A percentile compares a stretch with the other conserved stretches of the same genome.
Conservation (phyloP, 2,888 invertebrate species). For the Plusia festucae region DNA sequence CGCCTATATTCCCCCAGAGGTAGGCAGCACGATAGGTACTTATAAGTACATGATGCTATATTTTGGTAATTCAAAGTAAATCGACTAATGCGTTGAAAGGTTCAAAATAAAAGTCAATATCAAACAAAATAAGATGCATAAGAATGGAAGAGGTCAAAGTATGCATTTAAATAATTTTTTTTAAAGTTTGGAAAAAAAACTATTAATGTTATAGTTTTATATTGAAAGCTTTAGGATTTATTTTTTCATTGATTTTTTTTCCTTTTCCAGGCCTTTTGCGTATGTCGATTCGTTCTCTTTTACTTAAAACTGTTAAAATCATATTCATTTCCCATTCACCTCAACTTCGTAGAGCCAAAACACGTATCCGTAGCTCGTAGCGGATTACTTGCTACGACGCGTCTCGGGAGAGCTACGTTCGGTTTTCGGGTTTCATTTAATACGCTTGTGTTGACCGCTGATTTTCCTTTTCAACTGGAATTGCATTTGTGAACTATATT, state of each 20-base stretch:
- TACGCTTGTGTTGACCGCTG: slow-evolving; percentile 25
- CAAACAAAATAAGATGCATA: too few species aligned
- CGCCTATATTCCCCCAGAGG: background rate
- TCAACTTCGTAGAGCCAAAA: slow-evolving; percentile 24
- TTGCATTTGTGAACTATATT: slow-evolving; percentile 9
- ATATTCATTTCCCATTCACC: slow-evolving; percentile 16
- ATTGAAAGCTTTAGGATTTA: too few species aligned
- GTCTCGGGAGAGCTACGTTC: slow-evolving; percentile 31
- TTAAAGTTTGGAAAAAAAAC: too few species aligned
- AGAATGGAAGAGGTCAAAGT: too few species aligned
- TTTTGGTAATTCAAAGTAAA: too few species aligned
- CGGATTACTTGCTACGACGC: slow-evolving; percentile 43
- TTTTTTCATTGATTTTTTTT: too few species aligned
- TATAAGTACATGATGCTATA: background rate
- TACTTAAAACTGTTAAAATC: background rate
- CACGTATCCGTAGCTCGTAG: slow-evolving; percentile 37
- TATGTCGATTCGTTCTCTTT: too few species aligned
- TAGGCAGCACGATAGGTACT: background rate
- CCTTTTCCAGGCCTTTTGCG: too few species aligned
- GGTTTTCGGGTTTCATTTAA: slow-evolving; percentile 26
- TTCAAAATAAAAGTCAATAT: too few species aligned
- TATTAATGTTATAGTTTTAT: too few species aligned
- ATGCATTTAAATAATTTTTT: too few species aligned
- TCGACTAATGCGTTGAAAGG: too few species aligned
- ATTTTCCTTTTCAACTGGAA: slow-evolving; percentile 19